A percentile compares a stretch with the other conserved stretches of the same genome.
Evolutionary conservation across 37 sponge, comb jelly and placozoan species (phyloP).

Genomic region (Ianthella basta): DNA sequence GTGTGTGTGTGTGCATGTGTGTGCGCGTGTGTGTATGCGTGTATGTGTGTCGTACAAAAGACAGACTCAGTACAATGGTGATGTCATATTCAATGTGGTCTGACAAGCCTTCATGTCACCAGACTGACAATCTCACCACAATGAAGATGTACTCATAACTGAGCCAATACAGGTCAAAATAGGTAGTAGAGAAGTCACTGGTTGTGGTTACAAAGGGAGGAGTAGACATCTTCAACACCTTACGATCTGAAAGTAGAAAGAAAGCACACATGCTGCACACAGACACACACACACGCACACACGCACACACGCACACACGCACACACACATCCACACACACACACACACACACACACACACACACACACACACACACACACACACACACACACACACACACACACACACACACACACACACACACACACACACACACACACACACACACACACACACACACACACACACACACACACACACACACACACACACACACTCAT

Average conservation of each 20-base stretch:
- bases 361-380: no score
- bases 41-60: no score
- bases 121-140: conserved; percentile 4
- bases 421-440: no score
- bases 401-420: no score
- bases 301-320: conserved; percentile 35
- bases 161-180: conserved; percentile 3
- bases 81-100: no score
- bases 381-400: no score
- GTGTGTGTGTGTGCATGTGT: background rate
- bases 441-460: no score
- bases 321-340: conserved; percentile 11
- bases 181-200: background rate
- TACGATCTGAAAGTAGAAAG: no score
- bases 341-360: background rate
- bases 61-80: no score
- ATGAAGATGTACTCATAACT: conserved; percentile 15
- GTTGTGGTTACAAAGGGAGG: background rate
- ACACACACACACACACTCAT: background rate
- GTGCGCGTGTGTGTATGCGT: background rate
- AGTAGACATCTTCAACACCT: background rate
- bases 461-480: conserved; percentile 24
- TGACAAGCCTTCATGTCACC: no score
- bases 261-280: no score
- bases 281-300: conserved; percentile 33